Evolutionary conservation across 2,888 invertebrate species (phyloP).

Genomic region (Pachydiplax longipennis): DNA sequence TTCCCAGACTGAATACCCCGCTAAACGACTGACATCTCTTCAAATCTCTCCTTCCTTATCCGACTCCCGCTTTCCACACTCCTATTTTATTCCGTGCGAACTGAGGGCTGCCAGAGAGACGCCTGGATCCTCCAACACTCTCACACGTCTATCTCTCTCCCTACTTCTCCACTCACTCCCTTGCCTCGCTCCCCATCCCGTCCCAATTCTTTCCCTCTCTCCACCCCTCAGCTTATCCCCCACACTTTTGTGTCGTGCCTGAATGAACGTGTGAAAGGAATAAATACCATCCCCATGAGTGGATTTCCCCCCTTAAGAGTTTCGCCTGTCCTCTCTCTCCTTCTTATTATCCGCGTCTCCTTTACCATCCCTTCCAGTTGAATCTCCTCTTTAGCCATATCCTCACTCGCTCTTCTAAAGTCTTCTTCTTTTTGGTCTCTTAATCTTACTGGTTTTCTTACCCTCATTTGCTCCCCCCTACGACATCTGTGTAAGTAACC

Average conservation of each 20-base stretch:
- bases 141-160: background rate
- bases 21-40: background rate
- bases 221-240: background rate
- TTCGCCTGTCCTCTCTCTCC: background rate
- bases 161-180: background rate
- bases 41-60: background rate
- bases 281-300: background rate
- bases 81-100: background rate
- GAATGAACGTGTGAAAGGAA: background rate
- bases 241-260: background rate
- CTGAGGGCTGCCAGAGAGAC: background rate
- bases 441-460: background rate
- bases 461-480: background rate
- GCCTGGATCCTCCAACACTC: background rate
- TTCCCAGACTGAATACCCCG: background rate
- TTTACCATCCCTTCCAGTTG: background rate
- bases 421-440: background rate
- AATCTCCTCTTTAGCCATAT: background rate
- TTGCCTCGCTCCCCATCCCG: background rate
- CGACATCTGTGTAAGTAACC: too few species aligned
- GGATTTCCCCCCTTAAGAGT: background rate
- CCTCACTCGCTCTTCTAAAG: background rate
- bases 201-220: background rate
- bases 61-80: background rate
- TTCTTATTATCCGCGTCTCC: background rate